Percentiles rank a stretch among this genome's conserved stretches.
These are phyloP conservation scores for Sylvia borin DNA, from an alignment of 2,797 vertebrate genomes.

Conservation along the genomic window DNA sequence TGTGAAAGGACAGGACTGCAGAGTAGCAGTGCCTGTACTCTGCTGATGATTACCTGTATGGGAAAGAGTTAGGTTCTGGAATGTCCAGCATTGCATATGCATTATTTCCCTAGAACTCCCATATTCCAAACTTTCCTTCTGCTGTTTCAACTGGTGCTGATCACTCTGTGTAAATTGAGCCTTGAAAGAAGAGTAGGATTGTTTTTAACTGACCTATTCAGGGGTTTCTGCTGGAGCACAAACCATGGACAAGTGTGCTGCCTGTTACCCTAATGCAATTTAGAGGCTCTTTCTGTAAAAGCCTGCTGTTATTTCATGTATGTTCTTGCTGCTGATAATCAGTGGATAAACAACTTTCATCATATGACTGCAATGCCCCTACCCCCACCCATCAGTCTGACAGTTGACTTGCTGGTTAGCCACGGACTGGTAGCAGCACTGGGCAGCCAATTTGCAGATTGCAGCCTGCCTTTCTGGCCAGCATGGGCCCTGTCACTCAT, in stretches of 20 bases:
- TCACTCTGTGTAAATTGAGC: not conserved
- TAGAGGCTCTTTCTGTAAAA: slow-evolving; percentile 28
- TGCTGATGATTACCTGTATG: not conserved
- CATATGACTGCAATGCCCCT: slow-evolving; percentile 15
- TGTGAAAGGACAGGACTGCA: not conserved
- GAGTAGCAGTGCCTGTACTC: not conserved
- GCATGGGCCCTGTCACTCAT: not conserved
- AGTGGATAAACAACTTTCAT: slow-evolving; percentile 64
- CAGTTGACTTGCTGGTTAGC: slow-evolving; percentile 60
- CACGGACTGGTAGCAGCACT: not conserved
- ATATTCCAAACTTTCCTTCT: not conserved
- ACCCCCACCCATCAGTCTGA: not conserved
- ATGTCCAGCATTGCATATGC: not conserved
- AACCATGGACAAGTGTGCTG: not conserved
- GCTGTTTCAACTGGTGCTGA: not conserved
- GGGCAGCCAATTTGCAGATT: not conserved
- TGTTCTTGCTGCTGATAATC: slow-evolving; percentile 47
- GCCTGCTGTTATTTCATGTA: slow-evolving; percentile 35
- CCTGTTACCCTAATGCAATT: not conserved
- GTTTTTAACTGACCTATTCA: not conserved
- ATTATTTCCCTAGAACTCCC: not conserved
- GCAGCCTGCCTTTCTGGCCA: not conserved
- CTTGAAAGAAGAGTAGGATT: not conserved
- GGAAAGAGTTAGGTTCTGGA: not conserved
- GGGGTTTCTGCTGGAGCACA: not conserved